Evolutionary conservation across 2,113 vertebrate genomes (phyloP).

Genomic region (Albula glossodonta): DNA sequence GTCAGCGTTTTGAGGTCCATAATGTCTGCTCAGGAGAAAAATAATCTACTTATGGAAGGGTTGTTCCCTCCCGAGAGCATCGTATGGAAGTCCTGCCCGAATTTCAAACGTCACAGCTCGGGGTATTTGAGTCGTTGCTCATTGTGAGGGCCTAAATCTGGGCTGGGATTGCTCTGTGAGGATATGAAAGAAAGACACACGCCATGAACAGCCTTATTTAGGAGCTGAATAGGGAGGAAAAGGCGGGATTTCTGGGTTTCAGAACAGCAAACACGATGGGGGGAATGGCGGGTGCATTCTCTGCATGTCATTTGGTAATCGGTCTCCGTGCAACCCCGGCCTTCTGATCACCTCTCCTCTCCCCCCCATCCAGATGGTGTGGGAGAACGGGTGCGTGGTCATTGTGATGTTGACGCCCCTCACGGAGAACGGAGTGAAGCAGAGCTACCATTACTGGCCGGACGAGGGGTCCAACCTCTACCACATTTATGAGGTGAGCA

Average conservation of each 20-base stretch:
- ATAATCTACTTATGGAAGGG: background rate
- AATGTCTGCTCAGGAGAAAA: background rate
- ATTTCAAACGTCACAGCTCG: background rate
- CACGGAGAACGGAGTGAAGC: conserved; percentile 86
- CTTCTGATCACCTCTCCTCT: background rate
- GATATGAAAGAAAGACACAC: no score
- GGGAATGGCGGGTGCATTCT: no score
- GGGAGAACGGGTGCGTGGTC: conserved; percentile 96
- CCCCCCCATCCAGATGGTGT: conserved; percentile 88
- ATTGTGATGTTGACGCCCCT: conserved; percentile 95
- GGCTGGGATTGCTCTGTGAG: no score
- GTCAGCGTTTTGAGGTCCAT: background rate
- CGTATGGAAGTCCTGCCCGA: background rate
- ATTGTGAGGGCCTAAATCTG: background rate
- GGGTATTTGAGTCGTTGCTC: background rate
- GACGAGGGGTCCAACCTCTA: conserved; percentile 95
- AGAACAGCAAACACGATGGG: no score
- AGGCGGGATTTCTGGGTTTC: no score
- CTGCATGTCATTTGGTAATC: conserved; percentile 51
- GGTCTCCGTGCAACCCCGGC: conserved; percentile 44
- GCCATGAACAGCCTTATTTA: no score
- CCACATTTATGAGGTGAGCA: conserved; percentile 93
- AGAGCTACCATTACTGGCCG: conserved; percentile 97
- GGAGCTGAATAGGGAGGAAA: no score
- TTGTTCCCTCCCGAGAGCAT: background rate